Percentiles rank a stretch among this genome's conserved stretches.
Conservation (phyloP, 2,888 invertebrate genomes). For the Beris chalybata region DNA sequence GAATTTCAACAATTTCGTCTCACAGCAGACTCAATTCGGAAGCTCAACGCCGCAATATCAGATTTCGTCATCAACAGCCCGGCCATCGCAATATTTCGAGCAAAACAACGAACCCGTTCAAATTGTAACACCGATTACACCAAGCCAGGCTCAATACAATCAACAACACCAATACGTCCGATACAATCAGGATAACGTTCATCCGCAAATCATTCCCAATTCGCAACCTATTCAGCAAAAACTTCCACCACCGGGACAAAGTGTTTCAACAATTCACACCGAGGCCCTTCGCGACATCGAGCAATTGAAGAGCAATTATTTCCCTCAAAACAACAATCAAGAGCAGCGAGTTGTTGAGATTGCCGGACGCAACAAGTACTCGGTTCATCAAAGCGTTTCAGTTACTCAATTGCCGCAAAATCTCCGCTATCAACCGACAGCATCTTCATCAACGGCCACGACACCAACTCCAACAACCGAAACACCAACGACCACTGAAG, state of each 20-base stretch:
- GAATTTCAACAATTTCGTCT: conserved; percentile 46
- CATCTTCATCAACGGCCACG: conserved; percentile 34
- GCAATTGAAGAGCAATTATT: conserved; percentile 39
- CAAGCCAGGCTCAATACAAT: conserved; percentile 37
- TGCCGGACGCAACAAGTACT: conserved; percentile 11
- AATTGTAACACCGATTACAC: conserved; percentile 53
- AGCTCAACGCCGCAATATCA: conserved; percentile 31
- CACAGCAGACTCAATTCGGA: conserved; percentile 41
- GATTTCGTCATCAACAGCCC: conserved; percentile 43
- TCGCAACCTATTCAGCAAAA: conserved; percentile 46
- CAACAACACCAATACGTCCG: conserved; percentile 11
- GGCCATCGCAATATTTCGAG: conserved; percentile 50
- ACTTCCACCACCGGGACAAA: conserved; percentile 40
- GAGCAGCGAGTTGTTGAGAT: conserved; percentile 12
- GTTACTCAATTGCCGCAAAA: conserved; percentile 36
- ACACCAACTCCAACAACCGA: conserved; percentile 45
- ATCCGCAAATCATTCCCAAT: conserved; percentile 46
- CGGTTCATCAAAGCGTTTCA: conserved; percentile 22
- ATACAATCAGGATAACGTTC: conserved; percentile 36
- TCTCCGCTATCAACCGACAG: conserved; percentile 24
- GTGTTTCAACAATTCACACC: conserved; percentile 54
- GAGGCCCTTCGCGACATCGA: conserved; percentile 54
- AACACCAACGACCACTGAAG: conserved; percentile 44
- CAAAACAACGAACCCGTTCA: conserved; percentile 53
- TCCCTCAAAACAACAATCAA: conserved; percentile 32